Evolutionary conservation across 2,797 vertebrate species (phyloP).

Genomic region (Cryptoblepharus egeriae): DNA sequence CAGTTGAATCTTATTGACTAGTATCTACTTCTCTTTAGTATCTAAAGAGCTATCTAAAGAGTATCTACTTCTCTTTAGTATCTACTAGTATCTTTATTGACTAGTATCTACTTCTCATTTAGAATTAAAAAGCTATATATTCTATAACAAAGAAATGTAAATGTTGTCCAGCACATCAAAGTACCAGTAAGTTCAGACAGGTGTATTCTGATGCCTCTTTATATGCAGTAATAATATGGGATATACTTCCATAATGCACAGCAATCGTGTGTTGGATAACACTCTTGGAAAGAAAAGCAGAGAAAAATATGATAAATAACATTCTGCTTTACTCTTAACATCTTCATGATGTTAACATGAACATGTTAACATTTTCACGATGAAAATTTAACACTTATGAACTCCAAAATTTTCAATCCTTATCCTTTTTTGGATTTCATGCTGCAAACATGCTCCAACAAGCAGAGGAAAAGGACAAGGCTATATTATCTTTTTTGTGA

Average conservation of each 20-base stretch:
- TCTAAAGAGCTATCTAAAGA: too few relatives aligned
- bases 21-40: too few relatives aligned
- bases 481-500: not conserved
- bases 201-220: not conserved
- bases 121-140: not conserved
- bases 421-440: not conserved
- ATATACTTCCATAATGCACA: not conserved
- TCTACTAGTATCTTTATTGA: too few relatives aligned
- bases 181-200: not conserved
- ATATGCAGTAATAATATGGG: not conserved
- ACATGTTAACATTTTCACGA: too few relatives aligned
- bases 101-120: too few relatives aligned
- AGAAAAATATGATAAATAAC: too few relatives aligned
- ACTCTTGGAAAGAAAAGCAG: not conserved
- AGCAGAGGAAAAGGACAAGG: not conserved
- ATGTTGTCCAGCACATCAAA: not conserved
- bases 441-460: not conserved
- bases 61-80: too few relatives aligned
- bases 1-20: too few relatives aligned
- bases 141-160: not conserved
- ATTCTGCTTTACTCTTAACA: too few relatives aligned
- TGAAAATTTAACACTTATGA: too few relatives aligned
- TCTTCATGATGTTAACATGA: too few relatives aligned
- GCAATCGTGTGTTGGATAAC: not conserved
- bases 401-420: not conserved